Base-by-base conservation (phyloP, 1,140 invertebrate species). In the Gonatopus flavifemur region DNA sequence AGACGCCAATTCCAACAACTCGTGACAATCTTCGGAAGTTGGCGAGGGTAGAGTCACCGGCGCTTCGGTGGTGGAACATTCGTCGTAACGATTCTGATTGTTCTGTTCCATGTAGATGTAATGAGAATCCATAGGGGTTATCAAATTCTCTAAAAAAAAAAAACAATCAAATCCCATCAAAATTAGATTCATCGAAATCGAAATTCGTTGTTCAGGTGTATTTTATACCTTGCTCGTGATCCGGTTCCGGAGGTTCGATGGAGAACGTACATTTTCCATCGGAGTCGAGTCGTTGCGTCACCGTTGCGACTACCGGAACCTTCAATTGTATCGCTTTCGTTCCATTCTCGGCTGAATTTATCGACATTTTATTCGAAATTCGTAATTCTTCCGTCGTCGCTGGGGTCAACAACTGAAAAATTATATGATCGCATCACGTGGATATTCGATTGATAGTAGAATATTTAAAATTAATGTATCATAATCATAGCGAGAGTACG, bases 241-340 rank as follows among this genome's bases (percentile, higher is more conserved):
- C 69, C 9, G 66, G 61, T 3, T 65, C 66, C 0, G 76, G 68
- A 22, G 73, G 65, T 53, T 82, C 80, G 3, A 80, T 65, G 9
- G 69, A 37, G 43, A 81, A 80, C 49, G 59, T 72, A 3, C 70
- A 64, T 52, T 77, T 74, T 5, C 79, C 79, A 42, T 76, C 66
- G 9, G 44, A 13, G 28, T 73, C 74, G 20, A 79, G 57, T 43
- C 67, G 74, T 51, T 81, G 78, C 2, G 72, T 73, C 8, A 81
- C 75, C 9, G 75, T 79, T 18, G 78, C 80, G 9, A 81, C 79
- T n/a, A 81, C 78, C 12, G 80, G 78, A 46, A 82, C 77, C 56
- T 81, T 81, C 12, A 81, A 74, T 55, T 81, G 80, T 12, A 81
- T 67, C 30, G 78, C 73, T 62, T 81, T 81, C 19, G 67, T 59